These are phyloP conservation scores for Ariopsis seemanni DNA, from an alignment of 2,113 vertebrate species.

Conservation along the genomic window DNA sequence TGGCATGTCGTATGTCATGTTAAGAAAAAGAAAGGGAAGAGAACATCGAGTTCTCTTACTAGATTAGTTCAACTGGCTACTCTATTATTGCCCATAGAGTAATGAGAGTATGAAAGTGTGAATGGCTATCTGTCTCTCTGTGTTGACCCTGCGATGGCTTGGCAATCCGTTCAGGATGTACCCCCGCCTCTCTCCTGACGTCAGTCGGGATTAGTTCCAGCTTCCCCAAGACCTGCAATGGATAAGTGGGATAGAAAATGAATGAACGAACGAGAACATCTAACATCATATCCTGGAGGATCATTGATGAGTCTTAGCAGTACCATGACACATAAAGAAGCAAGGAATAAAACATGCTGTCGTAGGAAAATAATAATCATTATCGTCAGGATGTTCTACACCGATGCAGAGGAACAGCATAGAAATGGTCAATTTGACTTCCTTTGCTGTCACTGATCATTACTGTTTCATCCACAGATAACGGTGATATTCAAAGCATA, in stretches of 20 bases:
- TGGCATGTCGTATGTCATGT: neutral
- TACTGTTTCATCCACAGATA: slow-evolving; percentile 64
- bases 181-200: too few species aligned
- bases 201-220: too few species aligned
- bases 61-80: too few species aligned
- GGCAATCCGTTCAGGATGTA: too few species aligned
- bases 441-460: neutral
- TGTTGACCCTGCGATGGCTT: too few species aligned
- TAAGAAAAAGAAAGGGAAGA: too few species aligned
- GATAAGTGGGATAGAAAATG: too few species aligned
- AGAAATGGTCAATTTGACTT: neutral
- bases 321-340: neutral
- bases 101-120: too few species aligned
- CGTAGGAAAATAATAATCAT: neutral
- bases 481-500: slow-evolving; percentile 81
- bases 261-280: neutral
- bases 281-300: neutral
- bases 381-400: neutral
- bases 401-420: neutral
- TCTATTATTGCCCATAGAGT: too few species aligned
- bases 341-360: neutral
- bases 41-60: too few species aligned
- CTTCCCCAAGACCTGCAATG: too few species aligned
- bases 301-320: neutral
- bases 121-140: too few species aligned